Evolutionary conservation across 2,888 invertebrate genomes (phyloP).

Genomic region (Microctonus brassicae): DNA sequence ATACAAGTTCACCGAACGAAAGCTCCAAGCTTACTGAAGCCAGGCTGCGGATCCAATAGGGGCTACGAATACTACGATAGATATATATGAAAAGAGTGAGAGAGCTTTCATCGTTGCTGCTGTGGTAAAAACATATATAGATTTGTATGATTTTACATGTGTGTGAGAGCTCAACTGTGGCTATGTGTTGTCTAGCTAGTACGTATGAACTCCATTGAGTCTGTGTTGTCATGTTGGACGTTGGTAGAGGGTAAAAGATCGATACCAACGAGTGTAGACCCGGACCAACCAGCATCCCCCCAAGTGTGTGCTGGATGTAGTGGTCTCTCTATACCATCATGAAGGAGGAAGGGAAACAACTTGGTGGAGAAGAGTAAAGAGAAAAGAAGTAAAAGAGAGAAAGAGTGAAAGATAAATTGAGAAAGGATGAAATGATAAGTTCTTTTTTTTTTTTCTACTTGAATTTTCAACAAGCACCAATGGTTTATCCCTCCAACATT

Average conservation of each 20-base stretch:
- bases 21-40: slow-evolving; percentile 68
- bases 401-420: neutral
- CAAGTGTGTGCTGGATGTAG: slow-evolving; percentile 20
- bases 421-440: neutral
- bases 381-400: neutral
- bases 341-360: neutral
- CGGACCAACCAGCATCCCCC: slow-evolving; percentile 61
- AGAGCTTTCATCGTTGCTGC: slow-evolving; percentile 47
- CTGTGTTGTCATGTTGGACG: slow-evolving; percentile 7
- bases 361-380: neutral
- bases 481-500: slow-evolving; percentile 2
- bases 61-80: slow-evolving; percentile 34
- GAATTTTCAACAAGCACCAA: slow-evolving; percentile 11
- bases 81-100: slow-evolving; percentile 30
- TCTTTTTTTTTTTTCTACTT: slow-evolving; percentile 9
- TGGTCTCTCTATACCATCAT: neutral
- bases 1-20: slow-evolving; percentile 55
- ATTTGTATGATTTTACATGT: slow-evolving; percentile 4
- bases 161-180: slow-evolving; percentile 43
- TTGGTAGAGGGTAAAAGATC: slow-evolving; percentile 60
- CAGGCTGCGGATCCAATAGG: slow-evolving; percentile 48
- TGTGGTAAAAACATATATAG: slow-evolving; percentile 31
- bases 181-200: slow-evolving; percentile 25
- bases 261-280: slow-evolving; percentile 61
- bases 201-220: neutral